Base-by-base conservation (phyloP, 2,797 vertebrate genomes). In the Acipenser oxyrinchus region DNA sequence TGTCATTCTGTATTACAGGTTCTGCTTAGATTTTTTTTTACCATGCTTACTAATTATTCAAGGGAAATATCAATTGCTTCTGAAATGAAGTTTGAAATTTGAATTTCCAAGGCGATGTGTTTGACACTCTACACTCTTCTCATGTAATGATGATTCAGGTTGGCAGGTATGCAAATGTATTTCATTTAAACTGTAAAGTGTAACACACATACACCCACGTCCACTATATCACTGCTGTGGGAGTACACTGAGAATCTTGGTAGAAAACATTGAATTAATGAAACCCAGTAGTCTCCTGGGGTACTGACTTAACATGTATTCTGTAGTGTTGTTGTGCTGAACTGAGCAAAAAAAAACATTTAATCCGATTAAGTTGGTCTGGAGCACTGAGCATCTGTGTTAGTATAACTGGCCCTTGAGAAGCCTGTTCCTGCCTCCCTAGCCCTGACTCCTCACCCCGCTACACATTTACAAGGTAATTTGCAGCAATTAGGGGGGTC, bases 251-350 rank as follows among this genome's bases (percentile, higher is more conserved):
- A 57, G 53, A 9, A 12, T 23, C 50, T 49, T 13, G 66, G 51
- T 53, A 18, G 52, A 62, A 62, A 49, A 52, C 15, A 48, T 15
- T 49, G 11, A 60, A 68, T 62, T 68, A 53, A 53, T 52, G 51
- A 23, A 18, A 48, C 2, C 61, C 10, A 23, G 1, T 50, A 68
- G 50, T n/a, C 61, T 68, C 51, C 48, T 55, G 61, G 51, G 67
- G 53, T 49, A 68, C 52, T 63, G 23, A 49, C 10, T 12, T 57
- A 64, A 68, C 63, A 53, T 68, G 53, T 63, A 10, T 63, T 61
- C 63, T 64, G 48, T 63, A 68, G 63, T 64, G 67, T 63, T 68
- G 51, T 68, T 58, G 61, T 63, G 62, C 51, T 68, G 62, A 64
- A 50, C 37, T 63, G 15, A 51, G 49, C 18, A 49, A 37, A 37